Evolutionary conservation across 2,113 vertebrate genomes (phyloP).

Genomic region (Ptilorrhoa leucosticta): DNA sequence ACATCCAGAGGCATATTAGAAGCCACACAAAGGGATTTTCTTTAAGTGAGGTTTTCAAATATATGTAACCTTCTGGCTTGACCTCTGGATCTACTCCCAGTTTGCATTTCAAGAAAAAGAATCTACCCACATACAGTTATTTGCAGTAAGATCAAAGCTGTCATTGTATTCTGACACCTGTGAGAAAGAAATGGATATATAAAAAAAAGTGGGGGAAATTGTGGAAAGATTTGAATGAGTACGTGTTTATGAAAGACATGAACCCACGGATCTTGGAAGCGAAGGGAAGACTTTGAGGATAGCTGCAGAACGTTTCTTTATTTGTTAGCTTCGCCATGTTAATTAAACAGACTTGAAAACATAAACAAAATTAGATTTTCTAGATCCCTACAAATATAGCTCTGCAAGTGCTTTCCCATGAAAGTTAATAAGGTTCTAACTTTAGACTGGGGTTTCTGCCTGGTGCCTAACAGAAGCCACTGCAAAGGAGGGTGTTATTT

Average conservation of each 20-base stretch:
- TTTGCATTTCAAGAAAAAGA: slow-evolving; percentile 31
- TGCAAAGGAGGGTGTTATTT: background rate
- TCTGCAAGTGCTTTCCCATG: background rate
- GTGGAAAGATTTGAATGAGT: slow-evolving; percentile 29
- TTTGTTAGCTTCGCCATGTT: slow-evolving; percentile 36
- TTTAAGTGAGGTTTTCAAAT: slow-evolving; percentile 28
- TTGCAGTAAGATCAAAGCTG: slow-evolving; percentile 24
- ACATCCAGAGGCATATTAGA: slow-evolving; percentile 6
- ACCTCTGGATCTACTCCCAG: slow-evolving; percentile 13
- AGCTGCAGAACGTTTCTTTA: background rate
- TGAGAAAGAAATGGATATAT: background rate
- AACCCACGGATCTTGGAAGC: background rate
- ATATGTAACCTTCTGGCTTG: slow-evolving; percentile 19
- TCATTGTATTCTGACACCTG: background rate
- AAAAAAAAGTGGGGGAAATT: background rate
- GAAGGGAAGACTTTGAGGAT: background rate
- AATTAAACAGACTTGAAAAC: slow-evolving; percentile 52
- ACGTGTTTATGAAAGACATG: background rate
- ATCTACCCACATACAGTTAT: background rate
- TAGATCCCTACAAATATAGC: slow-evolving; percentile 13
- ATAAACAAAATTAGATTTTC: slow-evolving; percentile 54
- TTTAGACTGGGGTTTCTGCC: background rate
- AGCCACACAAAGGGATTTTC: slow-evolving; percentile 7
- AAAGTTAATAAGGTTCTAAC: background rate
- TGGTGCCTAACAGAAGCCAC: background rate